A percentile compares a stretch with the other conserved stretches of the same genome.
Evolutionary conservation across 1,140 invertebrate genomes (phyloP).

Genomic region (Gonatopus flavifemur): DNA sequence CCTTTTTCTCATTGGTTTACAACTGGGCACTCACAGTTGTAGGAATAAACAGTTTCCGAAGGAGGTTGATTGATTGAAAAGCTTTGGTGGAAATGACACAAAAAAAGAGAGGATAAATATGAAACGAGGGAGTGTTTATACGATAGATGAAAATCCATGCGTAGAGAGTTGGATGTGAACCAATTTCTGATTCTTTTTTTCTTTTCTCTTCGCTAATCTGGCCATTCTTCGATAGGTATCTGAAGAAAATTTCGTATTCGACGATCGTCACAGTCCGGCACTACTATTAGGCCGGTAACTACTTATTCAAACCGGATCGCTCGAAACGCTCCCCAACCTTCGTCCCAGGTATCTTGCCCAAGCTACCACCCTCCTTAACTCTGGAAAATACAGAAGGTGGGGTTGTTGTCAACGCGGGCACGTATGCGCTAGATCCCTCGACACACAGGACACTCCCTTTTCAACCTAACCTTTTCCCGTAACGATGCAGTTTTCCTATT

Average conservation of each 20-base stretch:
- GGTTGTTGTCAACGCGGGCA: slow-evolving; percentile 48
- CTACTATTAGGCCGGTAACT: slow-evolving; percentile 53
- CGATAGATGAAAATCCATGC: neutral
- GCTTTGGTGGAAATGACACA: too few relatives aligned
- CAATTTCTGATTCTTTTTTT: too few relatives aligned
- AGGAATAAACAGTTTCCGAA: too few relatives aligned
- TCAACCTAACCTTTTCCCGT: slow-evolving; percentile 30
- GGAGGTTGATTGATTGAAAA: too few relatives aligned
- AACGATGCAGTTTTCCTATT: slow-evolving; percentile 27
- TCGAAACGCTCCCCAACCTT: slow-evolving; percentile 35
- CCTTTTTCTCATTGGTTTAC: too few relatives aligned
- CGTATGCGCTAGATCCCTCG: slow-evolving; percentile 31
- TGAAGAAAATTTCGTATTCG: slow-evolving; percentile 47
- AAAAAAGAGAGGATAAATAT: too few relatives aligned
- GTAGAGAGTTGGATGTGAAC: too few relatives aligned
- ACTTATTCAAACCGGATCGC: slow-evolving; percentile 55
- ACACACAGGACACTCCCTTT: neutral
- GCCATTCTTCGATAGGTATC: slow-evolving; percentile 8
- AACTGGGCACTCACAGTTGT: too few relatives aligned
- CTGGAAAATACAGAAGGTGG: too few relatives aligned
- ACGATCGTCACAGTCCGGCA: slow-evolving; percentile 43
- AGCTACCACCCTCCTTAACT: too few relatives aligned
- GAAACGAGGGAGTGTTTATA: neutral
- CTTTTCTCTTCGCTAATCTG: slow-evolving; percentile 19
- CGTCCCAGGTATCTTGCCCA: slow-evolving; percentile 9